Base-by-base conservation (phyloP, 2,888 invertebrate species). In the Salticus scenicus region DNA sequence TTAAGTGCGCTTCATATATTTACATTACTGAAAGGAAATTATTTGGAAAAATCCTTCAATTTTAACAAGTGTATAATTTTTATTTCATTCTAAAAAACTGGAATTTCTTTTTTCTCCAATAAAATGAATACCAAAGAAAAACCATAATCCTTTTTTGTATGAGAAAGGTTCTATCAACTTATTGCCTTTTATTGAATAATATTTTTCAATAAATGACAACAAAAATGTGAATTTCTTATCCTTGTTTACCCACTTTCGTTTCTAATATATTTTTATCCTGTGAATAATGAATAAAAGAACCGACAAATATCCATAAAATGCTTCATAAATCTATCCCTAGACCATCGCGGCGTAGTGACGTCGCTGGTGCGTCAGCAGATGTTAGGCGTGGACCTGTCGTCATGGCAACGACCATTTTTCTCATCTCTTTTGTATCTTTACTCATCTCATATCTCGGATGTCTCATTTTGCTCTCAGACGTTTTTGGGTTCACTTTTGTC, bases 361-460 rank as follows among this genome's bases (percentile, higher is more conserved):
- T 84, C 84, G 78, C 37, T 28, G 77, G 73, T 84, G 84, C 84
- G 78, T 77, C 84, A 78, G 83, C 84, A 77, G 78, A 47, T 84
- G 84, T 78, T 67, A 78, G 67, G 78, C 78, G 84, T 78, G 72
- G 67, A 51, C 64, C 57, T 27, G 78, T 84, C 73, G 37, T 70
- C 74, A 77, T 78, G 31, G 74, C 69, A 78, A 84, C 84, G 41
- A 64, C 64, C 41, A 63, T 72, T 66, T 74, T 41, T 31, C 67
- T 69, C n/a, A n/a, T n/a, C 73, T 81, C 81, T 74, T 73, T 81
- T 73, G 69, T 72, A 77, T 83, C 76, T 66, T 51, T 37, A 20
- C 57, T 77, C 51, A 75, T 73, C 75, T 75, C 57, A 12, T 70
- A 81, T 78, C 78, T 30, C 41, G 28, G 28, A 66, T 66, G 30